Percentiles rank a stretch among this genome's conserved stretches.
Evolutionary conservation across 2,888 invertebrate genomes (phyloP).

Genomic region (Rhamnusium bicolor): DNA sequence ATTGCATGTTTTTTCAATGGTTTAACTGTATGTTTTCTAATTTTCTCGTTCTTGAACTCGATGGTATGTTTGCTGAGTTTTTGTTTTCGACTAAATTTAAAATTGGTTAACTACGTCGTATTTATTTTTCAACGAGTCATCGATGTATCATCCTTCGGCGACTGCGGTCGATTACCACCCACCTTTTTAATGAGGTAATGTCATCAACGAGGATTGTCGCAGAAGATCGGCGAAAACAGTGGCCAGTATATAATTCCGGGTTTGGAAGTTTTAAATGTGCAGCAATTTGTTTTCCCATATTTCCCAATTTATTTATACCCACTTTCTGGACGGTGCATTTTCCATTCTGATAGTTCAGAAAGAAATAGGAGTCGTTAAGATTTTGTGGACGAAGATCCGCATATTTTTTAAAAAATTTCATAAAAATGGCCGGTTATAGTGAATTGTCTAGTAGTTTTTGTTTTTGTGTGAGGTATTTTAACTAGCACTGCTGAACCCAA

Average conservation of each 20-base stretch:
- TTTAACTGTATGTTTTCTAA: no score
- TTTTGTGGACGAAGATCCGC: slow-evolving; percentile 37
- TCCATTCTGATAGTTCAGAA: slow-evolving; percentile 42
- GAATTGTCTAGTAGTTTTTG: slow-evolving; percentile 24
- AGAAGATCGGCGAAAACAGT: not conserved
- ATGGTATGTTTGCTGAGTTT: no score
- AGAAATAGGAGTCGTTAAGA: slow-evolving; percentile 2
- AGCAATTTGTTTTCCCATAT: slow-evolving; percentile 50
- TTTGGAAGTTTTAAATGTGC: slow-evolving; percentile 35
- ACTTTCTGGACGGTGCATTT: slow-evolving; percentile 42
- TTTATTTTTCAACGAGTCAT: no score
- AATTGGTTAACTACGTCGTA: no score
- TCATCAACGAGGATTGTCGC: not conserved
- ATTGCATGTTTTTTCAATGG: no score
- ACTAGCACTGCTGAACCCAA: not conserved
- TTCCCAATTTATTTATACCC: slow-evolving; percentile 48
- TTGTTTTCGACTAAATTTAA: no score
- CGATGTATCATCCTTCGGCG: no score
- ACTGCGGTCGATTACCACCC: not conserved
- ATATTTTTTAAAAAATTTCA: slow-evolving; percentile 19
- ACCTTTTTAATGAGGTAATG: not conserved
- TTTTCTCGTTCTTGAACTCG: no score
- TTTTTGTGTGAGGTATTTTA: slow-evolving; percentile 18
- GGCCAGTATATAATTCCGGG: not conserved
- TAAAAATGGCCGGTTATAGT: slow-evolving; percentile 40